Conservation (phyloP, 2,113 vertebrate genomes). For the Zingel zingel region DNA sequence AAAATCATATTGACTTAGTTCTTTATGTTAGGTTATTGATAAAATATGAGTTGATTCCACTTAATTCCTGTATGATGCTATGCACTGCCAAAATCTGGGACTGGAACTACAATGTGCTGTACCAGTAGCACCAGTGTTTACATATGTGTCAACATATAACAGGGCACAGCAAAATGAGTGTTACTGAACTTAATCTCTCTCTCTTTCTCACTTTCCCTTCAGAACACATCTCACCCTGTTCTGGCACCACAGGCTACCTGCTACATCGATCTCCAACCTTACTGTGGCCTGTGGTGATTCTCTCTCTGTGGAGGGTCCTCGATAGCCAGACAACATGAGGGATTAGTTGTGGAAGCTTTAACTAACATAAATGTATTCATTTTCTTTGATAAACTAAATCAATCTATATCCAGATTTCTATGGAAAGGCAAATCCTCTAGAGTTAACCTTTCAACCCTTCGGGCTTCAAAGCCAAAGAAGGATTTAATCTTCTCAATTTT, state of each 20-base stretch:
- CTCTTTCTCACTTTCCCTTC: constrained; percentile 1
- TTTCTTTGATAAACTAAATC: too few relatives aligned
- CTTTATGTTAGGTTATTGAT: not conserved
- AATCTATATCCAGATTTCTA: too few relatives aligned
- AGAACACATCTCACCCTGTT: constrained; percentile 22
- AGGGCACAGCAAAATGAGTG: not conserved
- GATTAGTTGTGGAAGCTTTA: too few relatives aligned
- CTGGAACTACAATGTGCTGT: too few relatives aligned
- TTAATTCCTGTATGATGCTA: not conserved
- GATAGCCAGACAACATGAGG: constrained; percentile 8
- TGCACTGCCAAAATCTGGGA: too few relatives aligned
- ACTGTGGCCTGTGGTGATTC: constrained; percentile 44
- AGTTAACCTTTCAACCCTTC: too few relatives aligned
- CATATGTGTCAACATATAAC: too few relatives aligned
- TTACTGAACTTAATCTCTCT: not conserved
- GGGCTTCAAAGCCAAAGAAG: too few relatives aligned
- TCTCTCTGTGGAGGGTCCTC: constrained; percentile 47
- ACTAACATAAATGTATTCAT: not conserved
- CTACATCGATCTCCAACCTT: constrained; percentile 10
- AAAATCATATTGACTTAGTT: too few relatives aligned
- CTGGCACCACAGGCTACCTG: not conserved
- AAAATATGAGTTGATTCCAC: not conserved
- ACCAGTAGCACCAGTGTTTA: too few relatives aligned
- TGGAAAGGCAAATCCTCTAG: too few relatives aligned
- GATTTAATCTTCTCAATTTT: too few relatives aligned